Evolutionary conservation across 2,797 vertebrate genomes (phyloP), one percentile per base, ranked within the genome.

Genomic region (Microctenopoma lineatum): DNA sequence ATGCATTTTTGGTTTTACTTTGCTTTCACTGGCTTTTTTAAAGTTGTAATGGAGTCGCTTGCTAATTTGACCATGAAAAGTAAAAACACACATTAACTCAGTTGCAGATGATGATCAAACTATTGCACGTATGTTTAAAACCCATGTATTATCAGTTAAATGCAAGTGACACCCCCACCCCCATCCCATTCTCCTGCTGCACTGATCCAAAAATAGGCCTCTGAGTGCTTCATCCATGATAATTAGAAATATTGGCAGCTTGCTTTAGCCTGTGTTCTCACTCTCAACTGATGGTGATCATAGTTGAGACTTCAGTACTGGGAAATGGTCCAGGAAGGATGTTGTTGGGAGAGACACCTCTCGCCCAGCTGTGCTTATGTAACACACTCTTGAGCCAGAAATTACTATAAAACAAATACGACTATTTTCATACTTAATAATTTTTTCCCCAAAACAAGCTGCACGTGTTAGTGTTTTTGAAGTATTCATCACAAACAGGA

Each of bases 191-290:
- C 67, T 81, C 60, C 73, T 71, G 59, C 74, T 53, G 56, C 11
- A 6, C 14, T 6, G 52, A 47, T 78, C 76, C 79, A 66, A 81
- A 89, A 84, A 87, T 80, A 85, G 74, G 82, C 27, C 66, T 60
- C 60, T 44, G 60, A 36, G 66, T 77, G 73, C 75, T 76, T 75
- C 73, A 84, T 84, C 75, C 77, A 64, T 66, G 51, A 83, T 84
- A 86, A 86, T 90, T 87, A 73, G 32, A 76, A 73, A 65, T 75
- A 80, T 83, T 87, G 81, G 76, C 75, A 85, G 80, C 69, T 63
- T 60, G 59, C 58, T 72, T 65, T 52, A 63, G 57, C 77, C 72
- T 58, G 50, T 80, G 66, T 82, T 83, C 85, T 84, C 76, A 62
- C 78, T 85, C 68, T 73, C 66, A 29, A 57, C 42, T 78, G 70